These are phyloP conservation scores for Alauda arvensis DNA, from an alignment of 2,797 vertebrate genomes.

Conservation along the genomic window DNA sequence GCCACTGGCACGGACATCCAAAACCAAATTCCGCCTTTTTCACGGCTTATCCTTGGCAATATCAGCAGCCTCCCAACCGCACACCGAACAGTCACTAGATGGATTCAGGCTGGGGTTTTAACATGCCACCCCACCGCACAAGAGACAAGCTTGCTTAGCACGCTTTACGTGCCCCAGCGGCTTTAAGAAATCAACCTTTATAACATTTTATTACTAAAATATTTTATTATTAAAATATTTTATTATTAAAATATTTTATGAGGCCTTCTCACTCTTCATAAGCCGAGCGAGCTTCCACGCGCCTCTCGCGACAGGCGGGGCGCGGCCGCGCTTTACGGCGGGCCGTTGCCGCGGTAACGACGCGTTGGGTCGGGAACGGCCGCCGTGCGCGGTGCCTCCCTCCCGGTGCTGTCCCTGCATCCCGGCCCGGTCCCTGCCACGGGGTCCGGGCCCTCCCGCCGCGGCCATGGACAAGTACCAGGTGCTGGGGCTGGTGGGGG, in stretches of 20 bases:
- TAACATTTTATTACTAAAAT: background rate
- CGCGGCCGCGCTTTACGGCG: background rate
- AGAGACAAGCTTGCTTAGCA: background rate
- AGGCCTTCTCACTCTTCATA: accelerated
- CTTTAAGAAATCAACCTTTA: background rate
- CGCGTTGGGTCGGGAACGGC: background rate
- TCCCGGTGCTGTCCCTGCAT: background rate
- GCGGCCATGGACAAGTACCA: conserved; percentile 82
- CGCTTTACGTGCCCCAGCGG: background rate
- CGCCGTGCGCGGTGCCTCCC: background rate
- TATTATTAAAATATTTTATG: background rate
- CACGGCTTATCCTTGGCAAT: background rate
- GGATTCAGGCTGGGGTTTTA: background rate
- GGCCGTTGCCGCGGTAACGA: background rate
- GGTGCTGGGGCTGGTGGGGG: conserved; percentile 81
- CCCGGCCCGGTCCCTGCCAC: background rate
- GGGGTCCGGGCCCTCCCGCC: background rate
- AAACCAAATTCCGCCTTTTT: background rate
- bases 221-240: too few relatives aligned
- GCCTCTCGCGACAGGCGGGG: background rate
- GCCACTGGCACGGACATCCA: too few relatives aligned
- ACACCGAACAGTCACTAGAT: background rate
- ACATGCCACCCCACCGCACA: background rate
- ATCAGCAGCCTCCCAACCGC: background rate
- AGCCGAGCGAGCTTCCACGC: background rate